These are phyloP conservation scores for Morus bassanus DNA, from an alignment of 2,797 vertebrate species.

Conservation along the genomic window DNA sequence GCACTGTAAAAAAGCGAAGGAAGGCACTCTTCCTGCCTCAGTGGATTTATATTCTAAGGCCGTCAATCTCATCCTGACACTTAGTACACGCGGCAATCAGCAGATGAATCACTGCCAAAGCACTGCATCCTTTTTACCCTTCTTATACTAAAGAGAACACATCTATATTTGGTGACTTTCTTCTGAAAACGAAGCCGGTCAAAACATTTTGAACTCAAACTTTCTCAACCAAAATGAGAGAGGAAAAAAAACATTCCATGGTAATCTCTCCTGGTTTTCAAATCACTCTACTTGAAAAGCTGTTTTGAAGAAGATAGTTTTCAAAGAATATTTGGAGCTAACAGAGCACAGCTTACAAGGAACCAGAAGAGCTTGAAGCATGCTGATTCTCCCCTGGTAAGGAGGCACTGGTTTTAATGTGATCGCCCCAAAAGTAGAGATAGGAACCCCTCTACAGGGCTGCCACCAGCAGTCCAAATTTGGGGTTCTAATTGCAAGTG, in stretches of 20 bases:
- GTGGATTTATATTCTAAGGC: not conserved
- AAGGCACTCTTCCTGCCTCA: not conserved
- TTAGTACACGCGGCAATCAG: not conserved
- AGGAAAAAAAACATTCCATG: not conserved
- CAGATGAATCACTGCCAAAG: slow-evolving; percentile 4
- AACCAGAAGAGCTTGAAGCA: not conserved
- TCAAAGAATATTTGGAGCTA: not conserved
- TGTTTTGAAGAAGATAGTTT: not conserved
- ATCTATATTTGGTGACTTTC: not conserved
- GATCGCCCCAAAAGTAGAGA: not conserved
- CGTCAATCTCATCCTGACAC: slow-evolving; percentile 3
- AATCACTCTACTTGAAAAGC: not conserved
- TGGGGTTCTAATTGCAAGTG: not conserved
- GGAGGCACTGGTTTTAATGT: not conserved
- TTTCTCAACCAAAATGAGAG: not conserved
- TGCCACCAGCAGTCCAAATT: not conserved
- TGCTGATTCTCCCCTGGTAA: not conserved
- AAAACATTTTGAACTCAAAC: slow-evolving; percentile 26
- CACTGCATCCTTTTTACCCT: not conserved
- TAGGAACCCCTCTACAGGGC: not conserved
- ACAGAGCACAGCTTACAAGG: not conserved
- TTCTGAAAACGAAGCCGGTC: slow-evolving; percentile 1
- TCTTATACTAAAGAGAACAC: not conserved
- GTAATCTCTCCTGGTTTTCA: not conserved
- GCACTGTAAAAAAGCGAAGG: not conserved